phyloP scores from a whole-genome alignment of 2,113 vertebrate genomes.

The Cololabis saira region DNA sequence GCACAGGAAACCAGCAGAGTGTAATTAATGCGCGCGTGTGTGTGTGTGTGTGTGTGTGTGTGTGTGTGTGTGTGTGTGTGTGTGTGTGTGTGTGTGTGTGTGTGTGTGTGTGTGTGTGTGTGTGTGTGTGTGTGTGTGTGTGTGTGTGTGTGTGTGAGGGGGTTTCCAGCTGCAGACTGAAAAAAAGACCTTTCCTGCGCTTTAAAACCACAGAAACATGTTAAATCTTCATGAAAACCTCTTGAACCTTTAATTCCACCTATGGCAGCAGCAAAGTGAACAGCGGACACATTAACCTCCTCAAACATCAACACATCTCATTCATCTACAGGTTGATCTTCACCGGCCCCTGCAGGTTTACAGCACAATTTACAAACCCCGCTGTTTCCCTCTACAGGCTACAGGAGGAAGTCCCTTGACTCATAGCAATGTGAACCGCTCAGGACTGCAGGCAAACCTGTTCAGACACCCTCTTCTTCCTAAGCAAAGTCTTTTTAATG shows the following conservation, averaged over 20 bases:
- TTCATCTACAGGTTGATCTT: neutral
- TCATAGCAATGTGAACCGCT: no score
- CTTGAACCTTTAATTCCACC: constrained; percentile 23
- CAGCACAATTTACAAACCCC: neutral
- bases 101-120: no score
- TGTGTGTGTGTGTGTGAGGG: constrained; percentile 35
- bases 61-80: no score
- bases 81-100: no score
- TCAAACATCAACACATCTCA: no score
- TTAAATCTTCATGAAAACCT: constrained; percentile 35
- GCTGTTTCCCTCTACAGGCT: constrained; percentile 1
- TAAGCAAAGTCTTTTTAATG: no score
- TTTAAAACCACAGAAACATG: constrained; percentile 45
- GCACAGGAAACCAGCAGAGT: constrained; percentile 43
- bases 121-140: no score
- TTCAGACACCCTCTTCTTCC: no score
- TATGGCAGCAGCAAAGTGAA: constrained; percentile 5
- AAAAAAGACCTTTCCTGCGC: constrained; percentile 33
- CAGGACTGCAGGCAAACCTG: no score
- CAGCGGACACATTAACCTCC: no score
- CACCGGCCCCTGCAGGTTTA: neutral
- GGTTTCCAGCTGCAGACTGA: constrained; percentile 48
- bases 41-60: no score
- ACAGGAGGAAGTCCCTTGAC: neutral
- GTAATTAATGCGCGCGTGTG: no score